These are phyloP conservation scores for Philaethria dido DNA, from an alignment of 2,888 invertebrate genomes.

Conservation along the genomic window DNA sequence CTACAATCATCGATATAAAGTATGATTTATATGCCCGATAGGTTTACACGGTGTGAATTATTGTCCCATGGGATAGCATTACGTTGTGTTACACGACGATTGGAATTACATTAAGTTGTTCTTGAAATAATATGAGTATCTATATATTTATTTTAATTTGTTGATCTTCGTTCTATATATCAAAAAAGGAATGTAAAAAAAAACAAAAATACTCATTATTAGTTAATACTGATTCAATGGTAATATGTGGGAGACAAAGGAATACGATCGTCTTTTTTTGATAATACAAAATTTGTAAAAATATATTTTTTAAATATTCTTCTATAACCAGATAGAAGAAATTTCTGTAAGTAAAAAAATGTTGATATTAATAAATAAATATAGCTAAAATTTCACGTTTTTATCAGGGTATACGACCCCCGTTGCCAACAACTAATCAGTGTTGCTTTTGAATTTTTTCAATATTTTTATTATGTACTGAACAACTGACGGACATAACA, in stretches of 20 bases:
- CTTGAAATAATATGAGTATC: neutral
- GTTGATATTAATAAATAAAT: neutral
- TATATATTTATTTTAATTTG: neutral
- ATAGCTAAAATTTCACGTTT: neutral
- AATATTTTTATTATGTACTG: neutral
- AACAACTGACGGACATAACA: too few species aligned
- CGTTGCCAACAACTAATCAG: neutral
- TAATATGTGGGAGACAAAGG: neutral
- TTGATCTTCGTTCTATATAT: too few species aligned
- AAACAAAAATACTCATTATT: too few species aligned
- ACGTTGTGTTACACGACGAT: neutral
- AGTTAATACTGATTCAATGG: too few species aligned
- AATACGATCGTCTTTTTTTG: neutral
- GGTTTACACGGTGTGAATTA: constrained; percentile 14
- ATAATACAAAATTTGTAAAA: neutral
- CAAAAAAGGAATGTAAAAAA: too few species aligned
- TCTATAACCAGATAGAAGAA: too few species aligned
- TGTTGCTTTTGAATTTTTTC: neutral
- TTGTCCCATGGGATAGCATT: neutral
- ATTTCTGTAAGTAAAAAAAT: neutral
- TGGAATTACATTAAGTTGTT: neutral
- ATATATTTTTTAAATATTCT: neutral
- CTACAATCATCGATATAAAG: constrained; percentile 6
- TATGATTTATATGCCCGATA: constrained; percentile 15
- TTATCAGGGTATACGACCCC: neutral